Evolutionary conservation across 2,797 vertebrate species (phyloP).

Genomic region (Nyctalus aviator): DNA sequence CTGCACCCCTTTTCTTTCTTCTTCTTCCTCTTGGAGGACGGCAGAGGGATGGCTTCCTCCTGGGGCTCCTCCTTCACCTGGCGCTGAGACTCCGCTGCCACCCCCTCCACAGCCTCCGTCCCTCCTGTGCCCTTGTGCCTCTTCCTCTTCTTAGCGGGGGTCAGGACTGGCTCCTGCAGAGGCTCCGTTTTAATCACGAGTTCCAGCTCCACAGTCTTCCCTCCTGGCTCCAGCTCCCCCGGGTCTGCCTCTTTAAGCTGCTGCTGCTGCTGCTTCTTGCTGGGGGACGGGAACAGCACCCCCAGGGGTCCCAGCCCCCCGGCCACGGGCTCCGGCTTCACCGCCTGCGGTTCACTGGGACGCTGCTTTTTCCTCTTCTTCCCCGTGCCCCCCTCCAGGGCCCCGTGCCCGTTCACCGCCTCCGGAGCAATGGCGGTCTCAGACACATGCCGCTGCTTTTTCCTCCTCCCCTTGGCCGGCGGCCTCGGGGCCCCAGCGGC

Average conservation of each 20-base stretch:
- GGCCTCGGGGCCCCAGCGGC: conserved; percentile 43
- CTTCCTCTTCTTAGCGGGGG: conserved; percentile 38
- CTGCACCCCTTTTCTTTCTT: conserved; percentile 75
- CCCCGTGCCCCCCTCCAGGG: conserved; percentile 36
- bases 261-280: conserved; percentile 49
- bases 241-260: not conserved
- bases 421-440: not conserved
- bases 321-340: not conserved
- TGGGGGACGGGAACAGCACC: fast-evolving
- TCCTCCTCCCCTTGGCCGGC: conserved; percentile 63
- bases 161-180: not conserved
- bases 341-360: not conserved
- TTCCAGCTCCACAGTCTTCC: not conserved
- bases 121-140: conserved; percentile 72
- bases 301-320: not conserved
- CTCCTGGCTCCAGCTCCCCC: not conserved
- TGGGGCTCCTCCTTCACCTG: not conserved
- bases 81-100: not conserved
- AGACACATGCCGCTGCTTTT: conserved; percentile 49
- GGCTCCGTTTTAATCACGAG: not conserved
- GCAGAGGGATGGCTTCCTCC: not conserved
- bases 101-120: not conserved
- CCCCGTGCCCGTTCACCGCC: conserved; percentile 29
- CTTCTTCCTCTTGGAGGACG: conserved; percentile 75
- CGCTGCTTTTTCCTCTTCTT: conserved; percentile 72